Base-by-base conservation (phyloP, 2,888 invertebrate species). In the Ormyrus thymus region DNA sequence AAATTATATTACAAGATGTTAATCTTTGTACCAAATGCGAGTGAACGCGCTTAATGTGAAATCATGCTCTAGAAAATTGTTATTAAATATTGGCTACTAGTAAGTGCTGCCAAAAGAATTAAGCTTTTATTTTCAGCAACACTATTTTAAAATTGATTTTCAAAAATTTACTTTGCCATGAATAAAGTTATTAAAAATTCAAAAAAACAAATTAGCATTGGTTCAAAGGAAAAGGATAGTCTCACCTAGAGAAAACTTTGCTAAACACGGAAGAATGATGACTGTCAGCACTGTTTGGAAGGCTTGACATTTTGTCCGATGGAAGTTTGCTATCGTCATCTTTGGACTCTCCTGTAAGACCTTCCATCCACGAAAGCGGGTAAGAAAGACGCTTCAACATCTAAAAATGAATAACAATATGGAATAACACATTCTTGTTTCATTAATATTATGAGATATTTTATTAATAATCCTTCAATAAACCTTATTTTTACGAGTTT, bases 321-420 rank as follows among this genome's bases (percentile, higher is more conserved):
- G 91, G 90, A 90, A 93, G 89, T 92, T 93, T 83, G 91, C 92
- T 82, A n/a, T 91, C 92, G n/a, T 88, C 87, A 81, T 92, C 93
- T 83, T 93, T 94, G 45, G 78, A 76, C 82, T 96, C 96, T 77
- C 96, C 95, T 0, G 96, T 95, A 59, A 96, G 91, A 1, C 97
- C 96, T 89, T 97, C 97, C 92, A 97, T 96, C 97, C 97, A 97
- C 2, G 97, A 95, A 73, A 97, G 91, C 13, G 97, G 97, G 91
- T 97, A 97, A 0, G 97, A 97, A 80, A 97, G 93, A 85, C 97
- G 93, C 91, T 97, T 97, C 85, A 97, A 91, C 96, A 97, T 97
- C 96, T 97, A 64, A 3, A 70, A 70, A 76, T 69, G 45, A 65
- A 15, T 55, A 78, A 7, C 46, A 77, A 65, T 48, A 50, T 29